Percentiles rank a stretch among this genome's conserved stretches.
Evolutionary conservation across 2,113 vertebrate species (phyloP).

Genomic region (Macroglossus sobrinus): DNA sequence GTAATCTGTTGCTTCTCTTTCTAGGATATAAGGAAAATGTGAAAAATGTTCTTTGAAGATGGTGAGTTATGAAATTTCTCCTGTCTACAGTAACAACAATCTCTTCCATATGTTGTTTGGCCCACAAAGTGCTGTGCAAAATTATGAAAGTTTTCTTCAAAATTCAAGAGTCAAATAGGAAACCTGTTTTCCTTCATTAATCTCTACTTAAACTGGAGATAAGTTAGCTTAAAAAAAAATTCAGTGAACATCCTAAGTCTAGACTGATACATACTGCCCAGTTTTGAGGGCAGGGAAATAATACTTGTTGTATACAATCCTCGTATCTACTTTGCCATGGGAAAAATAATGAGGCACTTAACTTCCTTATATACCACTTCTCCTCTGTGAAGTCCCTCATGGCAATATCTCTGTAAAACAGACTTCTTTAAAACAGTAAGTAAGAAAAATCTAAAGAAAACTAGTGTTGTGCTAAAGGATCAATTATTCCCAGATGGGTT

Average conservation of each 20-base stretch:
- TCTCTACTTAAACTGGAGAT: slow-evolving; percentile 55
- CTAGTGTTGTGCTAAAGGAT: neutral
- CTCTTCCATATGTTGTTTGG: slow-evolving; percentile 64
- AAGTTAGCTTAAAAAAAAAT: neutral
- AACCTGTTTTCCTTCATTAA: slow-evolving; percentile 19
- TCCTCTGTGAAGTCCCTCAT: neutral
- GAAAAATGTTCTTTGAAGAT: slow-evolving; percentile 47
- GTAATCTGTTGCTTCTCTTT: neutral
- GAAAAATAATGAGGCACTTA: slow-evolving; percentile 31
- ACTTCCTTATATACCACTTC: slow-evolving; percentile 6
- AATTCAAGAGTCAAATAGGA: slow-evolving; percentile 47
- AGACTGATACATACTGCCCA: neutral
- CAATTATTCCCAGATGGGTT: neutral
- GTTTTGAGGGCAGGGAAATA: neutral
- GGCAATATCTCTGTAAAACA: neutral
- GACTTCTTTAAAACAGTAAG: neutral
- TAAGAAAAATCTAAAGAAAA: slow-evolving; percentile 14
- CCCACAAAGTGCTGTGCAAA: slow-evolving; percentile 45
- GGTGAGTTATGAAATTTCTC: slow-evolving; percentile 51
- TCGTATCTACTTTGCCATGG: neutral
- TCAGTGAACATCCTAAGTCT: neutral
- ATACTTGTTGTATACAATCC: neutral
- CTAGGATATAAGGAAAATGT: neutral
- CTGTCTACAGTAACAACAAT: slow-evolving; percentile 56
- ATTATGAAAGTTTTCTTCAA: slow-evolving; percentile 39